These are phyloP conservation scores for Celastrina argiolus DNA, from an alignment of 2,888 invertebrate species.

Conservation along the genomic window DNA sequence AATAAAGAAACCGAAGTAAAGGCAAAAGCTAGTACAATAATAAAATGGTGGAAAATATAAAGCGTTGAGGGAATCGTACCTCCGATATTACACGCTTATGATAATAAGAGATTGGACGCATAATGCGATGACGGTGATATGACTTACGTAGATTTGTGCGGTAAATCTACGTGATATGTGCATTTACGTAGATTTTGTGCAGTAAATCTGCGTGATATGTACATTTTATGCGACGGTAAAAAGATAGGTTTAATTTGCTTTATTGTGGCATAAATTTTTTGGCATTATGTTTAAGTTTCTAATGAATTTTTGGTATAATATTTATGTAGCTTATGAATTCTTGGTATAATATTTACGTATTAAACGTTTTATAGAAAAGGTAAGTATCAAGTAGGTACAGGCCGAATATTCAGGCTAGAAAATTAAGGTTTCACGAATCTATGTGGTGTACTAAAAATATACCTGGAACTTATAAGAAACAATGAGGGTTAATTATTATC, in stretches of 20 bases:
- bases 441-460: too few relatives aligned
- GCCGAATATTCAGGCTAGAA: too few relatives aligned
- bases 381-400: too few relatives aligned
- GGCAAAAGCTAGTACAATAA: constrained; percentile 10
- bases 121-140: constrained; percentile 63
- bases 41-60: constrained; percentile 13
- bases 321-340: too few relatives aligned
- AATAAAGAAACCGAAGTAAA: neutral
- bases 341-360: too few relatives aligned
- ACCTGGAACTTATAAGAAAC: too few relatives aligned
- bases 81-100: constrained; percentile 59
- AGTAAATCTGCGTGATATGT: constrained; percentile 52
- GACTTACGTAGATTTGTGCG: constrained; percentile 53
- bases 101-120: constrained; percentile 65
- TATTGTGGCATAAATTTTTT: constrained; percentile 19
- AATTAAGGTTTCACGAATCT: too few relatives aligned
- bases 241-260: neutral
- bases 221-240: constrained; percentile 47
- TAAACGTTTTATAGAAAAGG: too few relatives aligned
- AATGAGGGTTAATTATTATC: too few relatives aligned
- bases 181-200: constrained; percentile 53
- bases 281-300: neutral
- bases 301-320: neutral
- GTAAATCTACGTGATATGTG: constrained; percentile 51
- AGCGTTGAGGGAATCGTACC: constrained; percentile 17